phyloP scores from a whole-genome alignment of 2,113 vertebrate species.

The Picathartes gymnocephalus region DNA sequence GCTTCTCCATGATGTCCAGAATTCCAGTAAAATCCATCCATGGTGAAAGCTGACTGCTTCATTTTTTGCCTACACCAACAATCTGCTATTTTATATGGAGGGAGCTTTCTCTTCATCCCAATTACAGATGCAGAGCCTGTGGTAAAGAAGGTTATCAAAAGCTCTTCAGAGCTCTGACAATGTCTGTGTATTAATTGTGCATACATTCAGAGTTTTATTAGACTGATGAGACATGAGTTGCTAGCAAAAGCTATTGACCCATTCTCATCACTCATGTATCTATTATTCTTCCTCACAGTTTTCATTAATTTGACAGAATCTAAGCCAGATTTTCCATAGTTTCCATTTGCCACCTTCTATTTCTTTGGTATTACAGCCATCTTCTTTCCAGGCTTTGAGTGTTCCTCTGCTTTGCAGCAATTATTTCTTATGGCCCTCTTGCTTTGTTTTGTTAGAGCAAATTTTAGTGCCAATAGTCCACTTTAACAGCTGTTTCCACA shows the following conservation, averaged over 20 bases:
- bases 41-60: neutral
- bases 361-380: neutral
- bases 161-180: neutral
- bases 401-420: neutral
- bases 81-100: neutral
- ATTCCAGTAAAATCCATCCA: neutral
- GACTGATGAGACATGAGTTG: neutral
- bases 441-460: neutral
- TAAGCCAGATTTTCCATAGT: neutral
- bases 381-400: neutral
- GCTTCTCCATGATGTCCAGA: neutral
- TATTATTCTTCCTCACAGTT: neutral
- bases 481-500: neutral
- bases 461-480: neutral
- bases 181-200: neutral
- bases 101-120: neutral
- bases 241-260: neutral
- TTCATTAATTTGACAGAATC: neutral
- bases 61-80: neutral
- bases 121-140: neutral
- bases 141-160: neutral
- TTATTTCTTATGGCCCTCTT: neutral
- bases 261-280: neutral
- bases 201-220: neutral
- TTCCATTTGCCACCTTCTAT: neutral